Percentiles rank a stretch among this genome's conserved stretches.
These are phyloP conservation scores for Sebastes itinus DNA, from an alignment of 2,797 vertebrate species.

Conservation along the genomic window DNA sequence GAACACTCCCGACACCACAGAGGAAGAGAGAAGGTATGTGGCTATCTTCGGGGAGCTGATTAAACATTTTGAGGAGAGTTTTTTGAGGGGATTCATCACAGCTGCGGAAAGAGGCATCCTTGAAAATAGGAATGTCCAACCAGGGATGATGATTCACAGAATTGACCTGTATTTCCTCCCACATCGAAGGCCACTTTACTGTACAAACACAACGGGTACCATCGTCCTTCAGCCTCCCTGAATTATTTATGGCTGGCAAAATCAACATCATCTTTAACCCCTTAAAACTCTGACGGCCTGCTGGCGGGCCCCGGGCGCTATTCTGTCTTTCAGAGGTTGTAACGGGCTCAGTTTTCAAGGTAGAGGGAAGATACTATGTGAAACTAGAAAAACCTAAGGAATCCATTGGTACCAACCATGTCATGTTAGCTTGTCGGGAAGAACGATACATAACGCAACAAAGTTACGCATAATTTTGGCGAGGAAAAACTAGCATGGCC, in stretches of 20 bases:
- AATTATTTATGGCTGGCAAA: neutral
- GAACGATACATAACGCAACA: neutral
- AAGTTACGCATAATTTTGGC: neutral
- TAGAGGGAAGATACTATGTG: too few species aligned
- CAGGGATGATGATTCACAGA: constrained; percentile 6
- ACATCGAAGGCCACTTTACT: neutral
- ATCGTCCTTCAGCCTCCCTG: neutral
- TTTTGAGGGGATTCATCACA: constrained; percentile 24
- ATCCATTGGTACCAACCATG: too few species aligned
- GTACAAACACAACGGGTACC: neutral
- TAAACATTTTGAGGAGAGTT: constrained; percentile 13
- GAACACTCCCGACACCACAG: constrained; percentile 7
- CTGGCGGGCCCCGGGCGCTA: neutral
- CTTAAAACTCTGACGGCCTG: neutral
- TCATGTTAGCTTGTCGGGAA: too few species aligned
- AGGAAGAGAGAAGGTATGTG: neutral
- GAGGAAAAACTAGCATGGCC: neutral
- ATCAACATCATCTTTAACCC: neutral
- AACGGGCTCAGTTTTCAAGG: too few species aligned
- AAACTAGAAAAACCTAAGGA: too few species aligned
- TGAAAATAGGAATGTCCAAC: constrained; percentile 22
- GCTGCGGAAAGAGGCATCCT: constrained; percentile 5
- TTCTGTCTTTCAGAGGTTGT: neutral
- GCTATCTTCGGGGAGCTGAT: constrained; percentile 33
- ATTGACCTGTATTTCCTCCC: neutral